Evolutionary conservation across 2,888 invertebrate genomes (phyloP).

Genomic region (Ophion slaviceki): DNA sequence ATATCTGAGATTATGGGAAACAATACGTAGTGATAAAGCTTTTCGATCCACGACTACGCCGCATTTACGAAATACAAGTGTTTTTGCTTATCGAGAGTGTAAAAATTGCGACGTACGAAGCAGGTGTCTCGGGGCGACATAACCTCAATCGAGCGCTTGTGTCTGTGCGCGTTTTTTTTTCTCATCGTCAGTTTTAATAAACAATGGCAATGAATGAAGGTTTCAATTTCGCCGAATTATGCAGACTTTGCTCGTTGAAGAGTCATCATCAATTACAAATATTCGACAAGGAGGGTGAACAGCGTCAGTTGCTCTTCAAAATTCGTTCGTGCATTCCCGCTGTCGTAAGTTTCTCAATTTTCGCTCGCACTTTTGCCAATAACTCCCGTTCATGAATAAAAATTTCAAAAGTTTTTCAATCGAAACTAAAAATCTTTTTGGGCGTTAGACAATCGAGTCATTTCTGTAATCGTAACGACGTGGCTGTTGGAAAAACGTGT

Average conservation of each 20-base stretch:
- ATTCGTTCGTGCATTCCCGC: slow-evolving; percentile 88
- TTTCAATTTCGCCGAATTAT: slow-evolving; percentile 89
- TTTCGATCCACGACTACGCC: slow-evolving; percentile 18
- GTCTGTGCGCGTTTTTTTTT: slow-evolving; percentile 58
- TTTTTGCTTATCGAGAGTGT: slow-evolving; percentile 16
- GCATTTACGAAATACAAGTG: slow-evolving; percentile 10
- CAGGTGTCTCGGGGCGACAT: slow-evolving; percentile 57
- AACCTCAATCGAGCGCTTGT: slow-evolving; percentile 64
- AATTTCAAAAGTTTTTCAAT: not conserved
- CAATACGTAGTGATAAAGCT: slow-evolving; percentile 30
- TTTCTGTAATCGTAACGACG: too few relatives aligned
- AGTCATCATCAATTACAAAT: slow-evolving; percentile 89
- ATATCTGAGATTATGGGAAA: slow-evolving; percentile 58
- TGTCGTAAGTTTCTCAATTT: slow-evolving; percentile 85
- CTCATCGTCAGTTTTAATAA: slow-evolving; percentile 66
- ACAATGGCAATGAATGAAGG: slow-evolving; percentile 87
- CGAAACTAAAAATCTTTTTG: not conserved
- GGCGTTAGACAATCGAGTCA: not conserved
- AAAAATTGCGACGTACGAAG: slow-evolving; percentile 27
- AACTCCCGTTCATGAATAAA: not conserved
- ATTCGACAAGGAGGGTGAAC: slow-evolving; percentile 90
- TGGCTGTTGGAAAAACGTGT: too few relatives aligned
- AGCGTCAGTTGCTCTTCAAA: slow-evolving; percentile 89
- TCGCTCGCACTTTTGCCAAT: slow-evolving; percentile 7
- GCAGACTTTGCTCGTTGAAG: slow-evolving; percentile 89